Evolutionary conservation across 2,113 vertebrate species (phyloP), one percentile per base, ranked within the genome.

Genomic region (Scophthalmus maximus): DNA sequence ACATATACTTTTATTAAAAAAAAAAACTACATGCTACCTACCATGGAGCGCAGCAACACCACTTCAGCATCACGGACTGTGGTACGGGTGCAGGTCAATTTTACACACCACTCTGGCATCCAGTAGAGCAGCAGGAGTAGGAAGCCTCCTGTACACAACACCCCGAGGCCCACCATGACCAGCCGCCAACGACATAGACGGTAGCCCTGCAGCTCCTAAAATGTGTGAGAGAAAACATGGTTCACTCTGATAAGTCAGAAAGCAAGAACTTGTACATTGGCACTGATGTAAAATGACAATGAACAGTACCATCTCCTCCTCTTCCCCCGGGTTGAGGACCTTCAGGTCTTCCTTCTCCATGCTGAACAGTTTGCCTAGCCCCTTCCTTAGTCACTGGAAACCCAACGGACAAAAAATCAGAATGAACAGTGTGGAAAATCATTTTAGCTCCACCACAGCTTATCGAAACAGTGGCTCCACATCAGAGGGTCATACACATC

Each of bases 51-150:
- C 83, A 99, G 89, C 83, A 99, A 94, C 88, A 98, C 95, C 91
- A 99, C 95, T 74, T 95, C 85, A 25, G 97, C 96, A 79, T 96
- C 96, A 32, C 91, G 93, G 40, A 95, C 82, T 0, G 95, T 63
- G 69, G 94, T 93, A 88, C 94, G 93, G 61, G 70, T 87, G 88
- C 97, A 99, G 0, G 95, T 97, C 62, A 94, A 93, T 90, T 96
- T 97, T 91, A 98, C 97, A 6, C 96, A 96, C 98, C 97, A 99
- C 91, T 97, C 94, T 2, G 97, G 98, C 95, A 98, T 95, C 98
- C 98, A 99, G 84, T 99, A 99, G 82, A 99, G 96, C 63, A 99
- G 94, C 67, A 99, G 95, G 47, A 99, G 95, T 12, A 99, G 96
- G 89, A 98, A 97, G 42, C 98, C 97, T 1, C 98, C 97, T 1